Percentiles rank a stretch among this genome's conserved stretches.
Evolutionary conservation across 2,113 vertebrate species (phyloP).

Genomic region (Cynopterus brachyotis): DNA sequence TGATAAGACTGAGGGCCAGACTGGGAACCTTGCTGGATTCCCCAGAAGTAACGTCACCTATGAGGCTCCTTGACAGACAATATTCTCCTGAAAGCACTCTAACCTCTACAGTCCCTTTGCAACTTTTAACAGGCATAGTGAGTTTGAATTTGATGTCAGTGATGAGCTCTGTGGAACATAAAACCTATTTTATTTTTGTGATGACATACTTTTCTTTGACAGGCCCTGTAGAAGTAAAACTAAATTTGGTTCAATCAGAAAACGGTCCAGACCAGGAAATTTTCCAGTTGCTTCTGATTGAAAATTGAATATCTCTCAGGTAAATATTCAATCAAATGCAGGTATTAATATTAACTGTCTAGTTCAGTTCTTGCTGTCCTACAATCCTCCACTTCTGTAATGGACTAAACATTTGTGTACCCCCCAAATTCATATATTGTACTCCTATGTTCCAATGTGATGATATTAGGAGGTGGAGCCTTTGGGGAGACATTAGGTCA

Average conservation of each 20-base stretch:
- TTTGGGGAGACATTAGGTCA: not conserved
- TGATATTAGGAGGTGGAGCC: not conserved
- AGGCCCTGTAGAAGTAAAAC: not conserved
- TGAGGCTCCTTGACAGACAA: not conserved
- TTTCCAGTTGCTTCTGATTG: not conserved
- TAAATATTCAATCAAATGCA: not conserved
- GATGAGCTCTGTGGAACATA: not conserved
- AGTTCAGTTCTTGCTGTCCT: not conserved
- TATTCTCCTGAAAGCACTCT: not conserved
- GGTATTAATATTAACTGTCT: not conserved
- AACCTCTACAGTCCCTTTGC: not conserved
- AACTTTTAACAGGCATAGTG: not conserved
- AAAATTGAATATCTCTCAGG: not conserved
- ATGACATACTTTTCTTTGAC: not conserved
- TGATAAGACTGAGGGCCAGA: not conserved
- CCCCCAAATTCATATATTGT: not conserved
- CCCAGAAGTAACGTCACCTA: not conserved
- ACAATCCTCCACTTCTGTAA: not conserved
- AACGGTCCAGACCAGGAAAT: not conserved
- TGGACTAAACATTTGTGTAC: not conserved
- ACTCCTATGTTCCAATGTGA: not conserved
- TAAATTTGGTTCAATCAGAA: constrained; percentile 2
- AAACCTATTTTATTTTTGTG: not conserved
- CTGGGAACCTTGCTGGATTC: not conserved
- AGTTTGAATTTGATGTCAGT: not conserved